Conservation (phyloP, 2,113 vertebrate species). For the Clarias macrocephalus region DNA sequence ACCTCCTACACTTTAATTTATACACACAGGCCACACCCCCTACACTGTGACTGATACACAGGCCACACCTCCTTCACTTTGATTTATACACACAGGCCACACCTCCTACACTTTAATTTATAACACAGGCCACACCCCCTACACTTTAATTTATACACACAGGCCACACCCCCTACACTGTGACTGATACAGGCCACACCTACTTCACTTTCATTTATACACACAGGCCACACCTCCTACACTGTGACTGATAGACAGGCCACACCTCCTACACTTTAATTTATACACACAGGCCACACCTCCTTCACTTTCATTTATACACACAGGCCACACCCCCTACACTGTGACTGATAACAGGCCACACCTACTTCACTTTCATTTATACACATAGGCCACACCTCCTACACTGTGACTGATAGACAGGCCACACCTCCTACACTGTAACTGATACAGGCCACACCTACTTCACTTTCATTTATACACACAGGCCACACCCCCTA, state of each 20-base stretch:
- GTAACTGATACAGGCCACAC: not conserved
- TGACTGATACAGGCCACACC: not conserved
- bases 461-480: too few species aligned
- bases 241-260: not conserved
- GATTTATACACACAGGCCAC: not conserved
- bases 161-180: not conserved
- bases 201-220: not conserved
- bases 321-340: not conserved
- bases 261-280: not conserved
- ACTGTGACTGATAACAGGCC: not conserved
- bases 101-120: not conserved
- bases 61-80: not conserved
- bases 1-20: not conserved
- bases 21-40: not conserved
- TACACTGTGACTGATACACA: not conserved
- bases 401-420: rapidly evolving
- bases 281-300: not conserved
- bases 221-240: not conserved
- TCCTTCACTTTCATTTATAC: not conserved
- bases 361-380: not conserved
- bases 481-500: not conserved
- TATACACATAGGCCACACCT: not conserved
- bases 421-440: not conserved
- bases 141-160: not conserved
- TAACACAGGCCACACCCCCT: not conserved